Evolutionary conservation across 35 echinoderm and acorn worm genomes (phyloP), one percentile per base, ranked within the genome.

Genomic region (Ptychodera flava): DNA sequence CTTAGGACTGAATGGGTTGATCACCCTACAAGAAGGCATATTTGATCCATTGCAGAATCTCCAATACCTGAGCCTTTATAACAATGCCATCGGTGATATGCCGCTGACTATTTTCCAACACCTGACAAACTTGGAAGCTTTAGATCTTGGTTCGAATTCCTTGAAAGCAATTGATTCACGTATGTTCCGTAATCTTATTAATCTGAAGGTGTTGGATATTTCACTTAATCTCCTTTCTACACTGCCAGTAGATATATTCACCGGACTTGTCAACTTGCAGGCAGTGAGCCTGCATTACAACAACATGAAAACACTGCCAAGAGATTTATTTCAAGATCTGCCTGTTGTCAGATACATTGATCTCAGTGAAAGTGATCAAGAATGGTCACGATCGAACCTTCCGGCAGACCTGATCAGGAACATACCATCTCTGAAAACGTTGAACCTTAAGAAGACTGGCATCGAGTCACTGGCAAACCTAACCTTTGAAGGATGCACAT

Each of bases 291-390:
- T 83, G 35, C 33, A 83, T 2, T 36, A 16, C n/a, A 36, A 36
- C 37, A 10, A 16, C 35, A 35, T 83, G 12, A 15, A 36, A 15
- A 30, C 35, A 1, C 30, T 83, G 12, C 14, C 16, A 37, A 29
- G 1, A 83, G 82, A 36, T 28, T 36, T 34, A 30, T 83, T 83
- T n/a, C 33, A 83, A 28, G 37, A 36, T 35, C 82, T 83, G 33
- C 32, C 32, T 14, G 35, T 36, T 83, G 30, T 83, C 2, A 1
- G 29, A 37, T 30, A 36, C 1, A 28, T 83, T 36, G 34, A 34
- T 1, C 37, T 64, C 6, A 64, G 45, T 64, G 45, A 64, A 22
- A 64, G 22, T 22, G 22, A 12, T 6, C 6, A 22, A 64, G 22
- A 6, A 6, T 64, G 45, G 45, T 6, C 6, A 64, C 6, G 45